Evolutionary conservation across 30 jellyfish, hydroid and myxozoan genomes (phyloP), one percentile per base, ranked within the genome.

Genomic region (Cassiopea andromeda): DNA sequence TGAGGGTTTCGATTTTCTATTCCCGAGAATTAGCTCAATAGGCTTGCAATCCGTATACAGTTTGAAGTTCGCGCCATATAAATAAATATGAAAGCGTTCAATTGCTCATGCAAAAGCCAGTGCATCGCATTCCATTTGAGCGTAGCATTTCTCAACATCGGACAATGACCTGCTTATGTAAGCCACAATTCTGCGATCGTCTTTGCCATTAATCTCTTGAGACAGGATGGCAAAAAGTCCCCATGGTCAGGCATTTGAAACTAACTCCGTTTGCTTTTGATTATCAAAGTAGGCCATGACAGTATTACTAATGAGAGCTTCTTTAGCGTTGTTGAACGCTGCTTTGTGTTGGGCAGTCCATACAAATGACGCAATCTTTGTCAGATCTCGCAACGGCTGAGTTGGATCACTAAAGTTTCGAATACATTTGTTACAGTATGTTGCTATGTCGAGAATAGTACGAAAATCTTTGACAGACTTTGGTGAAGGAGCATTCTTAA

Each of bases 1-100:
- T 66, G 75, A 66, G 45, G 75, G 75, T 14, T 66, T 66, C 18
- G 79, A 60, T 44, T 18, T 14, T 16, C 58, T 84, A 45, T 54
- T 44, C 18, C 80, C 80, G 18, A 54, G 47, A 54, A 81, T 57
- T 44, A 57, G 15, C 47, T 57, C 80, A 2, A 81, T 44, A 8
- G 90, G 81, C 38, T 81, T 81, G 85, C 80, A 61, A 60, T 81
- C 90, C 16, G 79, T 81, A 44, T n/a, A 54, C 7, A 81, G 90
- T 17, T 4, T 81, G 68, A 27, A 81, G 14, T 59, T 44, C n/a
- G 64, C 79, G 18, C 27, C 79, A 73, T 73, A 81, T n/a, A 81
- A 45, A 81, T 61, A 81, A 18, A 81, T 54, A 54, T 54, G 64
- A 54, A 54, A 10, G 64, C 64, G 64, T 10, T 54, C 64, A 54